Evolutionary conservation across 1,140 invertebrate species (phyloP).

Genomic region (Globodera rostochiensis): DNA sequence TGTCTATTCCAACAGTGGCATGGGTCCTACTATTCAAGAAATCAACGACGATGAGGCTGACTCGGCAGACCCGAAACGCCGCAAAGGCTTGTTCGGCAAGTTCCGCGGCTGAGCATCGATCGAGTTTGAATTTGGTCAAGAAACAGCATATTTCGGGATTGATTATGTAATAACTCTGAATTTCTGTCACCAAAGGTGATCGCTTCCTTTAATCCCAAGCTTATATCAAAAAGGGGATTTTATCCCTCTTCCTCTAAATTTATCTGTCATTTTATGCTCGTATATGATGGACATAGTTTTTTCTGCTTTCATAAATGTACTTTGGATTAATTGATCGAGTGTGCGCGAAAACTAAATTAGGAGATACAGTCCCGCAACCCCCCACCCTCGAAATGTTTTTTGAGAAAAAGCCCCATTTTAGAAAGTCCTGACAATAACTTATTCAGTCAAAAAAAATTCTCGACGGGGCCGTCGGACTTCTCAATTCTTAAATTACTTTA

Average conservation of each 20-base stretch:
- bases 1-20: slow-evolving; percentile 41
- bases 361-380: too few relatives aligned
- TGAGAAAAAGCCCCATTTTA: too few relatives aligned
- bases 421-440: too few relatives aligned
- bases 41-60: slow-evolving; percentile 48
- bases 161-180: not conserved
- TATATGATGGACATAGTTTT: not conserved
- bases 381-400: too few relatives aligned
- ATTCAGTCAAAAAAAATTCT: too few relatives aligned
- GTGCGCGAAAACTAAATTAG: too few relatives aligned
- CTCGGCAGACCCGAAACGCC: slow-evolving; percentile 35
- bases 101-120: slow-evolving; percentile 27
- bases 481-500: too few relatives aligned
- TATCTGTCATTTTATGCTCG: not conserved
- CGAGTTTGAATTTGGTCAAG: not conserved
- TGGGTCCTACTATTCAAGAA: slow-evolving; percentile 46
- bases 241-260: not conserved
- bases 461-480: too few relatives aligned
- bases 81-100: slow-evolving; percentile 49
- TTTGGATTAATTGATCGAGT: too few relatives aligned
- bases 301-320: too few relatives aligned
- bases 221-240: not conserved
- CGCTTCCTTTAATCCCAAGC: not conserved
- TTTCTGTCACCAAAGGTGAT: slow-evolving; percentile 3
- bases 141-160: not conserved